These are phyloP conservation scores for Gobio occitaniae DNA, from an alignment of 2,797 vertebrate genomes.

Conservation along the genomic window DNA sequence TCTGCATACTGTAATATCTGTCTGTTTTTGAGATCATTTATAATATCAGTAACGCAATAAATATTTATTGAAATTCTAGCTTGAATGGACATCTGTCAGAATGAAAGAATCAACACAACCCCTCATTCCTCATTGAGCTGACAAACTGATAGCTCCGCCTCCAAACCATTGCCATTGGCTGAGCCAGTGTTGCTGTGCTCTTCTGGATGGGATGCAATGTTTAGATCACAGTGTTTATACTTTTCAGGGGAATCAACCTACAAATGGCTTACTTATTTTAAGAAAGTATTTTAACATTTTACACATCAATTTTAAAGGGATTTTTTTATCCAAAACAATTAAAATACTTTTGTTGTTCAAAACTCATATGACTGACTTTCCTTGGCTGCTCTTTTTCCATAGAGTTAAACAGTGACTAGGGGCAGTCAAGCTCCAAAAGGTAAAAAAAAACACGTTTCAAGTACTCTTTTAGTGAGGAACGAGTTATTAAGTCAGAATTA, in stretches of 20 bases:
- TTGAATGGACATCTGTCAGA: constrained; percentile 9
- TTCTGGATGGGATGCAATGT: neutral
- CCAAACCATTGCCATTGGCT: neutral
- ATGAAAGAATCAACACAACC: neutral
- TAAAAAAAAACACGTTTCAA: too few relatives aligned
- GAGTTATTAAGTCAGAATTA: too few relatives aligned
- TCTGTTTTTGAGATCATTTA: constrained; percentile 34
- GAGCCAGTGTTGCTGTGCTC: neutral
- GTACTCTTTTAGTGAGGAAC: too few relatives aligned
- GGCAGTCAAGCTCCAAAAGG: neutral
- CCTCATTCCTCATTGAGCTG: neutral
- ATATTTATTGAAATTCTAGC: constrained; percentile 24
- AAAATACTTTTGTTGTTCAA: neutral
- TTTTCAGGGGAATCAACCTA: neutral
- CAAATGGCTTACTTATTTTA: neutral
- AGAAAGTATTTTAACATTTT: neutral
- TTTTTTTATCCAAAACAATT: neutral
- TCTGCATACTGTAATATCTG: constrained; percentile 18
- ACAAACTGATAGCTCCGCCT: neutral
- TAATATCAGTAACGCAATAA: constrained; percentile 17
- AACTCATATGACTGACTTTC: neutral
- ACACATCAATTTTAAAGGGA: neutral
- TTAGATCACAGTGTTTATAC: neutral
- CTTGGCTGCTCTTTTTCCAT: neutral
- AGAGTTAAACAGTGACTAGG: neutral